These are phyloP conservation scores for Drosophila percnosoma DNA, from an alignment of 2,888 invertebrate species.

Conservation along the genomic window DNA sequence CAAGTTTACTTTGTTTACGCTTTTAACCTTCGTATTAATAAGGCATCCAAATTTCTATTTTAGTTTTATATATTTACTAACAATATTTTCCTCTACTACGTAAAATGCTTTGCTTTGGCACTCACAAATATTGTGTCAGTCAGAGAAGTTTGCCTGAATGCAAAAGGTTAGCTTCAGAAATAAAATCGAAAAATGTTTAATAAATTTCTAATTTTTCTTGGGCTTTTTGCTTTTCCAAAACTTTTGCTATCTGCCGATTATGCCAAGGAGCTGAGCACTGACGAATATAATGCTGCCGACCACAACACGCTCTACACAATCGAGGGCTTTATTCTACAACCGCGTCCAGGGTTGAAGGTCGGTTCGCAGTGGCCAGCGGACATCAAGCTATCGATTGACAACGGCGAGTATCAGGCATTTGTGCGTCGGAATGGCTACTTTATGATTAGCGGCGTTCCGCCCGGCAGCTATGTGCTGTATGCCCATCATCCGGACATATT, in stretches of 20 bases:
- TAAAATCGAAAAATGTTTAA: conserved; percentile 38
- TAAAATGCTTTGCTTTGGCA: not conserved
- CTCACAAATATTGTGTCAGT: not conserved
- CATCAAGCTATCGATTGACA: conserved; percentile 91
- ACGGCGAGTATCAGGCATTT: conserved; percentile 94
- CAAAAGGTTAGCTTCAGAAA: conserved; percentile 1
- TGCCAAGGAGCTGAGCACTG: not conserved
- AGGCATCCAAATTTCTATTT: not conserved
- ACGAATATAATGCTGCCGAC: not conserved
- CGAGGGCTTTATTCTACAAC: conserved; percentile 40
- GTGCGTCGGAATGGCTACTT: conserved; percentile 96
- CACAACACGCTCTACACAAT: conserved; percentile 15
- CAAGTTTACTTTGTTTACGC: not conserved
- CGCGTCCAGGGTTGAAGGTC: not conserved
- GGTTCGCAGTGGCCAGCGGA: conserved; percentile 23
- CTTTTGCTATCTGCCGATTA: not conserved
- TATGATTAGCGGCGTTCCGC: conserved; percentile 92
- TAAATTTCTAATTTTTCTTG: conserved; percentile 37
- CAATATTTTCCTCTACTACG: not conserved
- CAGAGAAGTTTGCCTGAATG: not conserved
- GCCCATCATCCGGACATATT: conserved; percentile 94
- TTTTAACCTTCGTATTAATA: not conserved
- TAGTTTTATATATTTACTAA: not conserved
- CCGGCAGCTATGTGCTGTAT: conserved; percentile 97
- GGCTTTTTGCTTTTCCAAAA: not conserved